Evolutionary conservation across 2,888 invertebrate species (phyloP).

Genomic region (Pocota personata): DNA sequence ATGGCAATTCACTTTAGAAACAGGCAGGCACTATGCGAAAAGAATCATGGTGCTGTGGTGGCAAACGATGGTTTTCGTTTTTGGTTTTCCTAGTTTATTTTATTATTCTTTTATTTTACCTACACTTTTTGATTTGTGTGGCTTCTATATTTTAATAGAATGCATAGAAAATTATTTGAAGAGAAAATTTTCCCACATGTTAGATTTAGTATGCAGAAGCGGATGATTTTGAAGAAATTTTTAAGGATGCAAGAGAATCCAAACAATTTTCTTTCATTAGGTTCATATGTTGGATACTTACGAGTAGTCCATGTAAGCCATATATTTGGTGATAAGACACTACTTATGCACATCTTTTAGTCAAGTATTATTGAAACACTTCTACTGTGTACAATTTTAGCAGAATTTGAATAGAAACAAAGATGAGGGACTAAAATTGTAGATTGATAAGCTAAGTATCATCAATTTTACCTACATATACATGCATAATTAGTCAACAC

Average conservation of each 20-base stretch:
- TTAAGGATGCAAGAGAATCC: background rate
- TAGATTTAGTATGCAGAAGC: background rate
- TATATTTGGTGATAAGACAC: too few relatives aligned
- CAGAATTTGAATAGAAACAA: too few relatives aligned
- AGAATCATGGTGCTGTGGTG: conserved; percentile 55
- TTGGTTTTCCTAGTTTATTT: conserved; percentile 37
- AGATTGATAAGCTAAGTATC: too few relatives aligned
- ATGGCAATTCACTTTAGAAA: conserved; percentile 46
- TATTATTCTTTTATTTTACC: conserved; percentile 2
- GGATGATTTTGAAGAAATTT: background rate
- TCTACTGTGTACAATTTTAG: too few relatives aligned
- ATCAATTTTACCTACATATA: too few relatives aligned
- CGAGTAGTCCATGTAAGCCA: too few relatives aligned
- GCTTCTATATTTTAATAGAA: conserved; percentile 38
- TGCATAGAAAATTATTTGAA: background rate
- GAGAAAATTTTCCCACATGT: background rate
- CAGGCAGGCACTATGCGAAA: conserved; percentile 34
- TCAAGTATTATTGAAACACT: too few relatives aligned
- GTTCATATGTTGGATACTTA: too few relatives aligned
- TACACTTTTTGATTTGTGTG: conserved; percentile 47
- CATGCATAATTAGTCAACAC: too few relatives aligned
- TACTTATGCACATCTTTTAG: too few relatives aligned
- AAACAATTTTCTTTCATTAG: too few relatives aligned
- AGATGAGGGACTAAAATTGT: too few relatives aligned
- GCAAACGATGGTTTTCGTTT: conserved; percentile 54